These are phyloP conservation scores for Dromiciops gliroides DNA, from an alignment of 2,113 vertebrate species.

Conservation along the genomic window DNA sequence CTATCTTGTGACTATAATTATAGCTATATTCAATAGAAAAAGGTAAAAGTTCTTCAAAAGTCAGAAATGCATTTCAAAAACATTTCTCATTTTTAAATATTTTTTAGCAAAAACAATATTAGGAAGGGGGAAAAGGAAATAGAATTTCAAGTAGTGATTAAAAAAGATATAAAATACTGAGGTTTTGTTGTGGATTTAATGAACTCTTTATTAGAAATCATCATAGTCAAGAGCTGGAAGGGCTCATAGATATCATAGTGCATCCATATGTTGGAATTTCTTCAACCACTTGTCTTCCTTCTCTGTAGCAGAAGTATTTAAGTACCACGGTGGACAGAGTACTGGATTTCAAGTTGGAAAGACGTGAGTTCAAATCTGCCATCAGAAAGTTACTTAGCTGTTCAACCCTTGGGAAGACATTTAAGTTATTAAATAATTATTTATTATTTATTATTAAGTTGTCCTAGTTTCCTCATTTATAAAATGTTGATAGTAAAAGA, in stretches of 20 bases:
- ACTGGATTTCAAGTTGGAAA: background rate
- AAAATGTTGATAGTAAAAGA: background rate
- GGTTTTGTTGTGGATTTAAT: background rate
- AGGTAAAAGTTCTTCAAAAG: background rate
- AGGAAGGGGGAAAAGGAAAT: background rate
- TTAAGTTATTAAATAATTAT: no score
- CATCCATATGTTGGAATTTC: background rate
- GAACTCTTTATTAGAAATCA: background rate
- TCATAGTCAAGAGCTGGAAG: background rate
- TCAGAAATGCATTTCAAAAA: background rate
- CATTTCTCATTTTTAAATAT: background rate
- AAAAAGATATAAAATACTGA: background rate
- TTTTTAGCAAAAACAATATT: background rate
- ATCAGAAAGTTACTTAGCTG: background rate
- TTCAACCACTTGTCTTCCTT: background rate
- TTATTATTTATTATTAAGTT: no score
- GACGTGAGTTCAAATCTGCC: background rate
- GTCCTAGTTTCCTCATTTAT: background rate
- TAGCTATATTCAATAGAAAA: background rate
- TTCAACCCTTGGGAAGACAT: background rate
- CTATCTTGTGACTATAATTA: background rate
- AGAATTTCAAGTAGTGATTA: background rate
- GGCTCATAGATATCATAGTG: background rate
- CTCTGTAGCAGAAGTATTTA: background rate
- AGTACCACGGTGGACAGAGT: background rate